phyloP scores from a whole-genome alignment of 1,140 invertebrate genomes.

The Phymastichus coffea region DNA sequence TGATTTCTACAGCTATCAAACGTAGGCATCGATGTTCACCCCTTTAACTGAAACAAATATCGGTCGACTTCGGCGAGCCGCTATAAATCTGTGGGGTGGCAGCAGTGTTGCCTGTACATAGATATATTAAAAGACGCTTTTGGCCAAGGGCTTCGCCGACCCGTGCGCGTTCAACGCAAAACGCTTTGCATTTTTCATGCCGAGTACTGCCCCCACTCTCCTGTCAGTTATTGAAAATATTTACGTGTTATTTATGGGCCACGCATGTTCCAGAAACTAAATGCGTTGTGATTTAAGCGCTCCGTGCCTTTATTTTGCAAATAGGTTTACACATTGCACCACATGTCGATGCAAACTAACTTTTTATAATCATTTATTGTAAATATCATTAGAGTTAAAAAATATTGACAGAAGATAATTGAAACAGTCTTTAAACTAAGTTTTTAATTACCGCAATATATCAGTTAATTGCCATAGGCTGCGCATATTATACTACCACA shows the following conservation, averaged over 20 bases:
- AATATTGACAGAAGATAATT: too few relatives aligned
- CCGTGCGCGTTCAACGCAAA: constrained; percentile 36
- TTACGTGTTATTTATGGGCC: constrained; percentile 54
- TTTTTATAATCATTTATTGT: too few relatives aligned
- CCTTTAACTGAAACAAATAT: constrained; percentile 49
- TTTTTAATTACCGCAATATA: too few relatives aligned
- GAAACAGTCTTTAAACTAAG: too few relatives aligned
- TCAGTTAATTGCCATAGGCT: too few relatives aligned
- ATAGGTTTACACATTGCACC: too few relatives aligned
- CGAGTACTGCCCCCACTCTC: constrained; percentile 26
- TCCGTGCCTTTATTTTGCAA: too few relatives aligned
- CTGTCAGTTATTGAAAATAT: constrained; percentile 52
- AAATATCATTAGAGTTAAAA: too few relatives aligned
- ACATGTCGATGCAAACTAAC: too few relatives aligned
- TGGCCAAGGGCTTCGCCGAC: constrained; percentile 21
- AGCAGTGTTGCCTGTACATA: constrained; percentile 34
- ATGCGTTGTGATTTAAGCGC: constrained; percentile 39
- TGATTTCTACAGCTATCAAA: too few relatives aligned
- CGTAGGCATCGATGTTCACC: constrained; percentile 7
- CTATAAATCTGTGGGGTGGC: constrained; percentile 11
- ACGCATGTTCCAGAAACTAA: constrained; percentile 47
- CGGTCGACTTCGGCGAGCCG: constrained; percentile 40
- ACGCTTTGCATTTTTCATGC: constrained; percentile 53
- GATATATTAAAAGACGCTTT: constrained; percentile 49
- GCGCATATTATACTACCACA: too few relatives aligned